These are phyloP conservation scores for Toxotes jaculatrix DNA, from an alignment of 2,113 vertebrate genomes.

Conservation along the genomic window DNA sequence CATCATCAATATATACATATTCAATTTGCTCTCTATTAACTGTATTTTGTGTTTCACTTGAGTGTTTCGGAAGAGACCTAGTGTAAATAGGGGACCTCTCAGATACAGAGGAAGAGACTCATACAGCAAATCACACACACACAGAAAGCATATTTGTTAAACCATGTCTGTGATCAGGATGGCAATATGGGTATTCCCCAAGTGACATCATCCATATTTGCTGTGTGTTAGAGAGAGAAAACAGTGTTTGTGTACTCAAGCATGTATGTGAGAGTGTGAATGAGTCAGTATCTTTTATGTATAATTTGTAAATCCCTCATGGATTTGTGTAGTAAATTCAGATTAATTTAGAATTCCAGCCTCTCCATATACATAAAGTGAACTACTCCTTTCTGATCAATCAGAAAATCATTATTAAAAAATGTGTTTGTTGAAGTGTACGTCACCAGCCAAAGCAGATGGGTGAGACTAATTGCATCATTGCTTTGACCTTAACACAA, in stretches of 20 bases:
- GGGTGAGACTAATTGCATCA: not conserved
- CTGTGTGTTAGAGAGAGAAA: constrained; percentile 49
- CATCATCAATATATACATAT: not conserved
- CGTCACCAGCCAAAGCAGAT: not conserved
- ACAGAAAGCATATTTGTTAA: constrained; percentile 62
- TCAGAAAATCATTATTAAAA: not conserved
- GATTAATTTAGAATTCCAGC: not conserved
- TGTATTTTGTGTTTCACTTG: constrained; percentile 39
- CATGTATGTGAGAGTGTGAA: constrained; percentile 30
- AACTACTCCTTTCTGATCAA: not conserved
- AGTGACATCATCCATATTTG: constrained; percentile 74
- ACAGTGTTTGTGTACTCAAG: constrained; percentile 26
- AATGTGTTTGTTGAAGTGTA: not conserved
- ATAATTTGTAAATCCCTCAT: constrained; percentile 44
- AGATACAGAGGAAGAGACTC: constrained; percentile 25
- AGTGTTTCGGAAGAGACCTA: constrained; percentile 21
- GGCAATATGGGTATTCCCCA: constrained; percentile 88
- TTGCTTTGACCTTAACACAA: not conserved
- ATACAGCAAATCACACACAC: constrained; percentile 7
- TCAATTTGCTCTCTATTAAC: constrained; percentile 39
- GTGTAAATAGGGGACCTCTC: constrained; percentile 26
- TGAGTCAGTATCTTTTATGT: constrained; percentile 58
- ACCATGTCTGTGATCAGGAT: constrained; percentile 88
- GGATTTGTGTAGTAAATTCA: constrained; percentile 13
- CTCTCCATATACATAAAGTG: not conserved